Percentiles rank a stretch among this genome's conserved stretches.
Conservation (phyloP, 1,140 invertebrate species). For the Drosophila santomea region DNA sequence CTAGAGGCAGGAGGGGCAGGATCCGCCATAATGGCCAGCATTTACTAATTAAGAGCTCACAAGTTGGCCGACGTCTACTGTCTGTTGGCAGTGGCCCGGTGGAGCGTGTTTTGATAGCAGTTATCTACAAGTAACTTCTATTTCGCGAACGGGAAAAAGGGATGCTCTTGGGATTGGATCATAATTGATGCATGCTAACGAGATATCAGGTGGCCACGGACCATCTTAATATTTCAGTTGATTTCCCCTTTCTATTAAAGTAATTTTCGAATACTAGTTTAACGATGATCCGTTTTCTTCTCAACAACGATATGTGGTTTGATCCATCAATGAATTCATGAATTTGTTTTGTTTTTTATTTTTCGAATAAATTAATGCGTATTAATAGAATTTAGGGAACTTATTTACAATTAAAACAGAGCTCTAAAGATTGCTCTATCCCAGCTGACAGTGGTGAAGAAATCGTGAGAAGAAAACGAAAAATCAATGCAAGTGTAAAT, state of each 20-base stretch:
- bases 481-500: slow-evolving; percentile 83
- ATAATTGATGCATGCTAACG: slow-evolving; percentile 78
- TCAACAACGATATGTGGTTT: too few relatives aligned
- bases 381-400: too few relatives aligned
- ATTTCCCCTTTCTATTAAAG: background rate
- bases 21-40: slow-evolving; percentile 76
- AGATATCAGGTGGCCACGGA: slow-evolving; percentile 69
- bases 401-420: background rate
- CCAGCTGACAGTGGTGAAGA: slow-evolving; percentile 35
- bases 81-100: slow-evolving; percentile 40
- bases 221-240: slow-evolving; percentile 18
- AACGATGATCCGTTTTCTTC: background rate
- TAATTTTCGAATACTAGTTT: background rate
- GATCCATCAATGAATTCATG: background rate
- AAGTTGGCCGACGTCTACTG: slow-evolving; percentile 44
- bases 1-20: slow-evolving; percentile 8
- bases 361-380: background rate
- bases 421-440: slow-evolving; percentile 28
- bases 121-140: slow-evolving; percentile 43
- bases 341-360: slow-evolving; percentile 3
- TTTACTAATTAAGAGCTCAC: slow-evolving; percentile 82
- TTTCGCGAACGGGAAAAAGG: slow-evolving; percentile 1
- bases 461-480: slow-evolving; percentile 25
- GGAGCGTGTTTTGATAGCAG: slow-evolving; percentile 67
- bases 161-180: slow-evolving; percentile 48